Conservation (phyloP, 2,113 vertebrate species). For the Tragelaphus scriptus region DNA sequence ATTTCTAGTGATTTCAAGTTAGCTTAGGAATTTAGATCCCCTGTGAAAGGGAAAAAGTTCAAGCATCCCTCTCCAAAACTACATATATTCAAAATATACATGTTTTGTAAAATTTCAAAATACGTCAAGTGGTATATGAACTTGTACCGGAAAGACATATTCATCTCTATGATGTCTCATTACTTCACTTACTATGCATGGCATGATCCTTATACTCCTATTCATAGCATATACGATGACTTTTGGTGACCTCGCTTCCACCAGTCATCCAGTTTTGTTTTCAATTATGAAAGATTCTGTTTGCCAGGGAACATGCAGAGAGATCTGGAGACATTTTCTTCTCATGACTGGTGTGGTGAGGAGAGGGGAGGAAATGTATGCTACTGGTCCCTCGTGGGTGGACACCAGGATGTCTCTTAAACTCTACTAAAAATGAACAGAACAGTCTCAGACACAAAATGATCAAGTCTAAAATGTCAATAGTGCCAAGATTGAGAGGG, state of each 20-base stretch:
- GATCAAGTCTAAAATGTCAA: neutral
- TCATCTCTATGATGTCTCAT: neutral
- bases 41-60: neutral
- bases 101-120: neutral
- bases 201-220: neutral
- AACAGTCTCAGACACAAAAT: neutral
- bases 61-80: neutral
- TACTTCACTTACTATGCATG: neutral
- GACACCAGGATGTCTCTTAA: neutral
- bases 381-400: neutral
- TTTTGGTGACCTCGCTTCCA: neutral
- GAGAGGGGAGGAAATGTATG: neutral
- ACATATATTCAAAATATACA: neutral
- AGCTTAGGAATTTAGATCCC: neutral
- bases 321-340: neutral
- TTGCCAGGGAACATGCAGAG: neutral
- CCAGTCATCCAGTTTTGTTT: neutral
- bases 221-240: neutral
- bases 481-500: neutral
- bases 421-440: neutral
- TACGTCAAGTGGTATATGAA: neutral
- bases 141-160: neutral
- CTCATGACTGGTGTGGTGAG: neutral
- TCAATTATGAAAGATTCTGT: neutral
- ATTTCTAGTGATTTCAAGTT: neutral